A percentile compares a stretch with the other conserved stretches of the same genome.
These are phyloP conservation scores for Fregetta grallaria DNA, from an alignment of 2,113 vertebrate species.

Conservation along the genomic window DNA sequence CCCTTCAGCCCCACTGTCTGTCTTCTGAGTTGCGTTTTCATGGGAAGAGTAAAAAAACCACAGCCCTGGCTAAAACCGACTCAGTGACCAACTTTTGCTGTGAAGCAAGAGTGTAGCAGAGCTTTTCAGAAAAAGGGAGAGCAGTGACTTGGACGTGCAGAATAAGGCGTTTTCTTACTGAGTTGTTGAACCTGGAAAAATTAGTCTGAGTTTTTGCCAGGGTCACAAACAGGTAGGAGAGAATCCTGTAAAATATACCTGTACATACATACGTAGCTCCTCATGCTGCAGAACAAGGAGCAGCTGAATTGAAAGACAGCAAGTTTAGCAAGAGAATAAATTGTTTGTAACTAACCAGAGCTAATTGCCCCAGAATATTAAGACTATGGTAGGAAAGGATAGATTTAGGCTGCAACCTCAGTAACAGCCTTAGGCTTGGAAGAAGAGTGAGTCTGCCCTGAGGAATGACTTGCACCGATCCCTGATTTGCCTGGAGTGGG, in stretches of 20 bases:
- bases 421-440: neutral
- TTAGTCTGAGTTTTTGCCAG: neutral
- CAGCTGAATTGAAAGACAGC: neutral
- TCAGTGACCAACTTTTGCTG: neutral
- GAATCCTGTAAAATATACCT: neutral
- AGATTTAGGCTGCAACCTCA: neutral
- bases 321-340: neutral
- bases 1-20: neutral
- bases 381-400: neutral
- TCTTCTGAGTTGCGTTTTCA: neutral
- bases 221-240: neutral
- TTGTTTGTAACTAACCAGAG: neutral
- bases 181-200: neutral
- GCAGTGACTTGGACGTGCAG: neutral
- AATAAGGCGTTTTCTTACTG: neutral
- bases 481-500: rapidly evolving
- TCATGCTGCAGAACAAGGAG: neutral
- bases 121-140: neutral
- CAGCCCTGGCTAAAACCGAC: neutral
- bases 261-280: neutral
- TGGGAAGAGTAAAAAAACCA: neutral
- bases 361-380: neutral
- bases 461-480: neutral
- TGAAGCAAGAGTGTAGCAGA: neutral
- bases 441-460: neutral